These are phyloP conservation scores for Leucania comma DNA, from an alignment of 2,888 invertebrate species.

Conservation along the genomic window DNA sequence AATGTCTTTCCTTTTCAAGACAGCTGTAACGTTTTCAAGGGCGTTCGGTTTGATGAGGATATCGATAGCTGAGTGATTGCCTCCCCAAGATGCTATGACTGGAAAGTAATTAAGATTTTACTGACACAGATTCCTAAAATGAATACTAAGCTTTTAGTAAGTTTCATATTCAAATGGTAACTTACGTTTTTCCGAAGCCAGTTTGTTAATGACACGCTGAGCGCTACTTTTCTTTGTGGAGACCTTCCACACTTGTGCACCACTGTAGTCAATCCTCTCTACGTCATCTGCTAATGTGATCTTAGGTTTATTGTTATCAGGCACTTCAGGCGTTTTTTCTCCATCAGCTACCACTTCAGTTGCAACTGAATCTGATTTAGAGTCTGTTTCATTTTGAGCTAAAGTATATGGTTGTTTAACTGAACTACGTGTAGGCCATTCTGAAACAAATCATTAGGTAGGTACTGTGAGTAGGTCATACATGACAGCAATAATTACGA, in stretches of 20 bases:
- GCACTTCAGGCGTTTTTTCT: slow-evolving; percentile 49
- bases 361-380: slow-evolving; percentile 33
- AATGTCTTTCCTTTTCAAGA: slow-evolving; percentile 92
- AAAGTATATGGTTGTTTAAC: slow-evolving; percentile 79
- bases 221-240: slow-evolving; percentile 86
- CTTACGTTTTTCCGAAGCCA: slow-evolving; percentile 84
- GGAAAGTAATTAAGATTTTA: slow-evolving; percentile 59
- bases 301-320: slow-evolving; percentile 61
- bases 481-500: slow-evolving; percentile 20
- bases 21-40: slow-evolving; percentile 91
- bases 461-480: slow-evolving; percentile 40
- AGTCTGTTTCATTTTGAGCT: slow-evolving; percentile 57
- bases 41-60: slow-evolving; percentile 93
- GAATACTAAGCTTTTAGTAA: neutral
- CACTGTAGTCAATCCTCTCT: slow-evolving; percentile 92
- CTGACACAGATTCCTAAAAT: neutral
- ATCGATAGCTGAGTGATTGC: slow-evolving; percentile 92
- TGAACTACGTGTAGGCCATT: slow-evolving; percentile 82
- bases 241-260: slow-evolving; percentile 95
- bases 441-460: slow-evolving; percentile 68
- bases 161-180: neutral
- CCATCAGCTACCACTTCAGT: slow-evolving; percentile 20
- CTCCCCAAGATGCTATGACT: slow-evolving; percentile 93
- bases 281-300: slow-evolving; percentile 59
- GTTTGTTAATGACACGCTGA: slow-evolving; percentile 76